phyloP scores from a whole-genome alignment of 2,888 invertebrate species.

The Ophion slaviceki region DNA sequence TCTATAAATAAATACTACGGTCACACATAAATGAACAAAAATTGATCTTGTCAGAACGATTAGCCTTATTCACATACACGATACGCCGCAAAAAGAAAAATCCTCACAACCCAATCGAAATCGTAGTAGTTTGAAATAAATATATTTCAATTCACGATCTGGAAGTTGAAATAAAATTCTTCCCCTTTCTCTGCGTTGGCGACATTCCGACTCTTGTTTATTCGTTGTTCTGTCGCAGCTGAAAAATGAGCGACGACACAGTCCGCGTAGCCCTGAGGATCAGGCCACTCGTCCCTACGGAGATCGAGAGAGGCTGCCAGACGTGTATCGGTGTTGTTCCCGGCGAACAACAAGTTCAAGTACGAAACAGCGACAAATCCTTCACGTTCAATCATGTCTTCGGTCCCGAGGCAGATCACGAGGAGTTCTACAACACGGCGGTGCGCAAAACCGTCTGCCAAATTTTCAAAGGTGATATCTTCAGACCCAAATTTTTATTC shows the following conservation, averaged over 20 bases:
- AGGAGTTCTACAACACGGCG: slow-evolving; percentile 89
- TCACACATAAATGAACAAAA: too few species aligned
- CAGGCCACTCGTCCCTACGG: slow-evolving; percentile 90
- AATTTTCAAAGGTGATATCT: slow-evolving; percentile 90
- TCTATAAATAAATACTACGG: too few species aligned
- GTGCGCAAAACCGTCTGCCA: slow-evolving; percentile 89
- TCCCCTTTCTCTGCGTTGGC: too few species aligned
- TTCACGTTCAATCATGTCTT: slow-evolving; percentile 95
- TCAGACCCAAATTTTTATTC: neutral
- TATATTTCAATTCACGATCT: too few species aligned
- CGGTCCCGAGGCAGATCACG: slow-evolving; percentile 88
- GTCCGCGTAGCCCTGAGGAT: slow-evolving; percentile 93
- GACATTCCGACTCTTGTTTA: neutral
- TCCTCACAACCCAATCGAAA: too few species aligned
- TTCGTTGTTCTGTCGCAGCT: neutral
- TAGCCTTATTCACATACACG: too few species aligned
- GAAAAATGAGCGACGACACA: slow-evolving; percentile 74
- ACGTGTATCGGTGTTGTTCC: slow-evolving; percentile 88
- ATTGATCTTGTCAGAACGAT: neutral
- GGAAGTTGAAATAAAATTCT: neutral
- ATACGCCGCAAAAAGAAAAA: too few species aligned
- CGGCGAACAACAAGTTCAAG: slow-evolving; percentile 88
- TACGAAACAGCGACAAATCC: slow-evolving; percentile 87
- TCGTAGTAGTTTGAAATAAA: too few species aligned
- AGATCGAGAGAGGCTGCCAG: slow-evolving; percentile 90